phyloP scores from a whole-genome alignment of 2,888 invertebrate species.

The Mamestra brassicae region DNA sequence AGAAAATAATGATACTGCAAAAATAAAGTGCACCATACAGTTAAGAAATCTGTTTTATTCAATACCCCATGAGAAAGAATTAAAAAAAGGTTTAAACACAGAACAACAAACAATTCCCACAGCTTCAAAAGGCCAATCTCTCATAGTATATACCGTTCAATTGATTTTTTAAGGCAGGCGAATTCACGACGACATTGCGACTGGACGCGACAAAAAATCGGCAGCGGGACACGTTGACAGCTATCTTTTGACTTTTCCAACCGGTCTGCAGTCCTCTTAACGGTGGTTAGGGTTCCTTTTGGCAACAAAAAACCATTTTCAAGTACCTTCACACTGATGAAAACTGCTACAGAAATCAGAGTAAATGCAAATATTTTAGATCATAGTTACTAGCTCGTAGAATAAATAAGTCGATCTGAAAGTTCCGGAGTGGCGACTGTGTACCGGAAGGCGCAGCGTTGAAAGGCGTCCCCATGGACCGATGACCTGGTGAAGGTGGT shows the following conservation, averaged over 20 bases:
- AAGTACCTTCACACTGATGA: not conserved
- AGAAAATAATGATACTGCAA: too few species aligned
- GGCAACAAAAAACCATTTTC: not conserved
- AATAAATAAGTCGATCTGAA: too few species aligned
- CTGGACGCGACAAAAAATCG: conserved; percentile 70
- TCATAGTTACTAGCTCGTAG: too few species aligned
- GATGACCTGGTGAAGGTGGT: too few species aligned
- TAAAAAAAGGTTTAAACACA: conserved; percentile 3
- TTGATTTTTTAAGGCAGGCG: conserved; percentile 65
- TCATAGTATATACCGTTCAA: conserved; percentile 41
- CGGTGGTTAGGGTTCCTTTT: conserved; percentile 19
- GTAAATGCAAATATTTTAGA: too few species aligned
- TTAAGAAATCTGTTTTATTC: not conserved
- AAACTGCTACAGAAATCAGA: not conserved
- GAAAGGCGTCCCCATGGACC: too few species aligned
- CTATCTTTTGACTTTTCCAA: conserved; percentile 71
- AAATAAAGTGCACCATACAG: too few species aligned
- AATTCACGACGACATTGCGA: conserved; percentile 69
- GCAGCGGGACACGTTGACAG: conserved; percentile 66
- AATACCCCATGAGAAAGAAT: not conserved
- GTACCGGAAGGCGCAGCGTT: too few species aligned
- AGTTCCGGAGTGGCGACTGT: too few species aligned
- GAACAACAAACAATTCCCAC: conserved; percentile 1
- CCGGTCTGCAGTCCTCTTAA: conserved; percentile 52
- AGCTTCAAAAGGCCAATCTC: conserved; percentile 19